phyloP scores from a whole-genome alignment of 2,797 vertebrate species.

The Semotilus atromaculatus region DNA sequence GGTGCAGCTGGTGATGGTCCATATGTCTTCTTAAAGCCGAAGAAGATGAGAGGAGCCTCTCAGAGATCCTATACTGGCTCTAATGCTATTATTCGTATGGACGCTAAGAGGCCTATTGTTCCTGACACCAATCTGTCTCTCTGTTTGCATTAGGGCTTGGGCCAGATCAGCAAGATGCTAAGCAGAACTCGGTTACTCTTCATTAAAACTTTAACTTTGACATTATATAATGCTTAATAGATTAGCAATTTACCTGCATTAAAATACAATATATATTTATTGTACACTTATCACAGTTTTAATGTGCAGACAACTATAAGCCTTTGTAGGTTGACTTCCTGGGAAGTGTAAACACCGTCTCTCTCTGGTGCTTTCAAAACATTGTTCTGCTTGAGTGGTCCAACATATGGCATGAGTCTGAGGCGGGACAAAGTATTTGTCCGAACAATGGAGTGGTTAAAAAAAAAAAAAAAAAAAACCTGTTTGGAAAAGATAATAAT shows the following conservation, averaged over 20 bases:
- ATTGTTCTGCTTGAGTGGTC: slow-evolving; percentile 25
- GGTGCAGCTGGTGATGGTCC: slow-evolving; percentile 41
- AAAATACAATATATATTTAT: background rate
- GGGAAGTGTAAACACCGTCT: slow-evolving; percentile 2
- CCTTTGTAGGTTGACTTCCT: background rate
- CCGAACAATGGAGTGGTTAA: background rate
- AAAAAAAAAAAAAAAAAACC: slow-evolving; percentile 4
- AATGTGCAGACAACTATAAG: background rate
- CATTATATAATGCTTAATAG: background rate
- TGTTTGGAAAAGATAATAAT: background rate
- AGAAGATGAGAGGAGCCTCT: slow-evolving; percentile 56
- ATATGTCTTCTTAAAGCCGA: slow-evolving; percentile 47
- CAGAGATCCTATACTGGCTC: slow-evolving; percentile 76
- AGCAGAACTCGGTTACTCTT: background rate
- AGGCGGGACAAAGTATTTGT: slow-evolving; percentile 17
- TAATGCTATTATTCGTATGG: slow-evolving; percentile 79
- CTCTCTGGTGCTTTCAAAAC: slow-evolving; percentile 9
- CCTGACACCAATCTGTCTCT: slow-evolving; percentile 68
- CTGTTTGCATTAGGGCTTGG: background rate
- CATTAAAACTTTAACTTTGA: background rate
- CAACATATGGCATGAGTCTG: slow-evolving; percentile 18
- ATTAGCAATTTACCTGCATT: background rate
- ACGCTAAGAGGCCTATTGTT: slow-evolving; percentile 71
- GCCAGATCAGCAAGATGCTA: slow-evolving; percentile 19
- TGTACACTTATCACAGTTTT: no score